A percentile compares a stretch with the other conserved stretches of the same genome.
phyloP scores from a whole-genome alignment of 2,888 invertebrate species.

The Periphyllus acericola region DNA sequence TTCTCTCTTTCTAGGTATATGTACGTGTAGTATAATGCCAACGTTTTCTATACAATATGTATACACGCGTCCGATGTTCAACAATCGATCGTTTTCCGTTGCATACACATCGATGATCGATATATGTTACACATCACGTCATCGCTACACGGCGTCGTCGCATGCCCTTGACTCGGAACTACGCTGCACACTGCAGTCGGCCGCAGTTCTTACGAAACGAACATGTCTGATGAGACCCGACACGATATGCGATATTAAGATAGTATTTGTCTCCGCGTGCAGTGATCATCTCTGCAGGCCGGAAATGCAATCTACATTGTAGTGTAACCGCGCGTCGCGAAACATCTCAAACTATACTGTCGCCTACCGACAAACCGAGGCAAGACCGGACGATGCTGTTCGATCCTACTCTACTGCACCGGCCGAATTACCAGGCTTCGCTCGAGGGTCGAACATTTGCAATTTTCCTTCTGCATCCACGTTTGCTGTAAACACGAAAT shows the following conservation, averaged over 20 bases:
- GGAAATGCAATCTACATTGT: not conserved
- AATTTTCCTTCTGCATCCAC: too few species aligned
- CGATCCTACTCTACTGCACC: too few species aligned
- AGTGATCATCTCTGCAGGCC: not conserved
- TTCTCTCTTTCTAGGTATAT: not conserved
- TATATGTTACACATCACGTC: not conserved
- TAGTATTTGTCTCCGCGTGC: not conserved
- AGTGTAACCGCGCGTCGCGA: not conserved
- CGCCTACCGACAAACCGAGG: slow-evolving; percentile 23
- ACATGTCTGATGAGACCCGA: not conserved
- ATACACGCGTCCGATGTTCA: not conserved
- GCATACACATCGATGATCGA: not conserved
- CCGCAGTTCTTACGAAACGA: not conserved
- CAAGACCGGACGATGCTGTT: not conserved
- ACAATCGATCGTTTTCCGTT: not conserved
- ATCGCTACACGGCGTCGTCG: too few species aligned
- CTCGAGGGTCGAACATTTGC: too few species aligned
- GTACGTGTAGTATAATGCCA: too few species aligned
- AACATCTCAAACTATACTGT: not conserved
- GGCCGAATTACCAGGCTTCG: too few species aligned
- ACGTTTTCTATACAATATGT: too few species aligned
- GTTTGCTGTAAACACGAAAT: too few species aligned
- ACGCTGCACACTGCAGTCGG: too few species aligned
- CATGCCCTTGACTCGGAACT: not conserved
- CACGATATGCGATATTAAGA: not conserved